A percentile compares a stretch with the other conserved stretches of the same genome.
phyloP scores from a whole-genome alignment of 1,140 invertebrate genomes.

The Colletes gigas region DNA sequence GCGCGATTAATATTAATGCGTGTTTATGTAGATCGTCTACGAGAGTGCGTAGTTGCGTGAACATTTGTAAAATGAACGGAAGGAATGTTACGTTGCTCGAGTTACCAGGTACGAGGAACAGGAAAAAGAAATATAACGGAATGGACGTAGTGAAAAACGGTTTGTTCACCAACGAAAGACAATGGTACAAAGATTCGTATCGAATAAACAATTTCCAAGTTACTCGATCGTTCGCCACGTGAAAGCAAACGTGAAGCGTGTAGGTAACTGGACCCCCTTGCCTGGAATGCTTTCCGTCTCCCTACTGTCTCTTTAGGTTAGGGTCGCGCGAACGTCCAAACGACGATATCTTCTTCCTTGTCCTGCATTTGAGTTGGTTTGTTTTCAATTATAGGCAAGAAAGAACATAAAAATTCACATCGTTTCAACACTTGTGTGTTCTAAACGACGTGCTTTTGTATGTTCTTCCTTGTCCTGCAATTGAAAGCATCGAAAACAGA shows the following conservation, averaged over 20 bases:
- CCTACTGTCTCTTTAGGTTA: conserved; percentile 7
- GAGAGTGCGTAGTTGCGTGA: conserved; percentile 54
- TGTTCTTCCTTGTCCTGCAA: too few species aligned
- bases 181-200: conserved; percentile 1
- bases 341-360: too few species aligned
- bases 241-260: conserved; percentile 55
- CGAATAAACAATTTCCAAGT: conserved; percentile 16
- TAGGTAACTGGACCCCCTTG: conserved; percentile 52
- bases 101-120: conserved; percentile 28
- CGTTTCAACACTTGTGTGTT: too few species aligned
- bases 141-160: conserved; percentile 8
- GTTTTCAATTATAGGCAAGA: too few species aligned
- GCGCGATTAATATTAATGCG: conserved; percentile 45
- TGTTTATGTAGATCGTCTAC: conserved; percentile 46
- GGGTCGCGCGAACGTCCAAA: too few species aligned
- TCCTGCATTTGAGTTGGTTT: too few species aligned
- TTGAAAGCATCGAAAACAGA: too few species aligned
- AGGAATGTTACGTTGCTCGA: conserved; percentile 61
- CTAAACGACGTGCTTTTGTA: too few species aligned
- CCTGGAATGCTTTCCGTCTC: conserved; percentile 27
- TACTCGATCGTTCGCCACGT: conserved; percentile 38
- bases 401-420: too few species aligned
- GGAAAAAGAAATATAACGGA: conserved; percentile 32
- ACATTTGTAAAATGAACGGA: conserved; percentile 49
- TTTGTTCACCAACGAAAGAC: not conserved